Conservation (phyloP, 2,888 invertebrate genomes). For the Scaptodrosophila latifasciaeformis region DNA sequence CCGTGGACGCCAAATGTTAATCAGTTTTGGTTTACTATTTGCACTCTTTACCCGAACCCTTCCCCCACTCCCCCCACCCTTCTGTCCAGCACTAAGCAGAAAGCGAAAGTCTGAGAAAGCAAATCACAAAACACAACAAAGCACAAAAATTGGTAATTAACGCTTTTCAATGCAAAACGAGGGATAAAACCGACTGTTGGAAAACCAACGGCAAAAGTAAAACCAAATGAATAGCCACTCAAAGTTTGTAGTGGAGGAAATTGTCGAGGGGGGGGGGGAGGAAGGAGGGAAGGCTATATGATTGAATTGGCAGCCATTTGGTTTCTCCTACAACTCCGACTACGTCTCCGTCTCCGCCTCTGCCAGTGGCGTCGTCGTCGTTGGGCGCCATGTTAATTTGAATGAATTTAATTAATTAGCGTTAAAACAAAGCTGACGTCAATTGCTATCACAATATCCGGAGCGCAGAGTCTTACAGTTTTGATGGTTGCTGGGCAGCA, state of each 20-base stretch:
- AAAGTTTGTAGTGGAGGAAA: no score
- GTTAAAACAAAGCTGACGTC: slow-evolving; percentile 61
- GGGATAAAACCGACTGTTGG: neutral
- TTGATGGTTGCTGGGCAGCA: slow-evolving; percentile 1
- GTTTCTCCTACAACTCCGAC: neutral
- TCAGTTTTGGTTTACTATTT: slow-evolving; percentile 45
- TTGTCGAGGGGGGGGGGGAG: no score
- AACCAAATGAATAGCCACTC: neutral
- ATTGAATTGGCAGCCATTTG: no score
- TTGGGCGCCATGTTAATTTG: slow-evolving; percentile 57
- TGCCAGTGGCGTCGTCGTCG: neutral
- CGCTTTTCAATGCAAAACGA: slow-evolving; percentile 12
- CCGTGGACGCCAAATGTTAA: slow-evolving; percentile 50
- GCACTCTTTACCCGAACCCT: neutral
- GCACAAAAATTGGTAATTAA: slow-evolving; percentile 55
- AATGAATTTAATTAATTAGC: slow-evolving; percentile 71
- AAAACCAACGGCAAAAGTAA: neutral
- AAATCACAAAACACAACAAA: slow-evolving; percentile 55
- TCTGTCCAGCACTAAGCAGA: no score
- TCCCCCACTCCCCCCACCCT: neutral
- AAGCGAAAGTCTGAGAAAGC: slow-evolving; percentile 28
- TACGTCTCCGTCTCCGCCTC: neutral
- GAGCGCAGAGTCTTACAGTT: slow-evolving; percentile 20
- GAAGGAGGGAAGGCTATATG: no score
- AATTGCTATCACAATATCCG: slow-evolving; percentile 32